Evolutionary conservation across 2,888 invertebrate genomes (phyloP).

Genomic region (Strigamia maritima): DNA sequence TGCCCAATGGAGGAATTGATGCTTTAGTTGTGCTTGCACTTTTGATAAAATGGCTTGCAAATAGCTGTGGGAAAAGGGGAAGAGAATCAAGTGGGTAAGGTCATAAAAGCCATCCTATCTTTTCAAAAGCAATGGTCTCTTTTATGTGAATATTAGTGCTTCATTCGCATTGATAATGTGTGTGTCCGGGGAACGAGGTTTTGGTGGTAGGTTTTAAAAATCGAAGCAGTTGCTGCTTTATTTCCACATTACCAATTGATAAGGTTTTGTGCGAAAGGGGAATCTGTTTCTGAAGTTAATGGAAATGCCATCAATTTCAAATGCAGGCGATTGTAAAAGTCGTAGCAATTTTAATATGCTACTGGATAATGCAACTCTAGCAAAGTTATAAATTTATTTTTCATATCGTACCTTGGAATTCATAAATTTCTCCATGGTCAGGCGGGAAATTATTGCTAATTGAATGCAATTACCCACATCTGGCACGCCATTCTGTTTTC

Average conservation of each 20-base stretch:
- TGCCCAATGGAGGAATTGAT: neutral
- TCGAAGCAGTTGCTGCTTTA: constrained; percentile 10
- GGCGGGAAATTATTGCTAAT: constrained; percentile 15
- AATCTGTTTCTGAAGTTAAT: constrained; percentile 10
- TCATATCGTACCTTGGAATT: neutral
- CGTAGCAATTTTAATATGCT: neutral
- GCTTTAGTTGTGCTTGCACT: neutral
- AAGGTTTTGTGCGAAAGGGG: neutral
- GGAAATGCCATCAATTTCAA: constrained; percentile 15
- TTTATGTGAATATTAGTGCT: constrained; percentile 5
- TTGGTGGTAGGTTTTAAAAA: neutral
- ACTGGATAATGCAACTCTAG: neutral
- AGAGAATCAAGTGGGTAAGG: neutral
- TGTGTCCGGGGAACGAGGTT: neutral
- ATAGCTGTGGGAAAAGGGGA: neutral
- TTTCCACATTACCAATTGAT: constrained; percentile 6
- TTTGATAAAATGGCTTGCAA: neutral
- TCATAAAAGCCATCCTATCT: neutral
- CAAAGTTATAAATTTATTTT: neutral
- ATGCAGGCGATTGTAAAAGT: constrained; percentile 7
- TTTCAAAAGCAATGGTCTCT: neutral
- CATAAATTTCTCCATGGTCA: constrained; percentile 10
- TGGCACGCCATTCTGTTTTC: constrained; percentile 15
- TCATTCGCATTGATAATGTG: neutral
- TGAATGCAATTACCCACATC: constrained; percentile 10